Evolutionary conservation across 2,797 vertebrate species (phyloP).

Genomic region (Pseudocheirus occidentalis): DNA sequence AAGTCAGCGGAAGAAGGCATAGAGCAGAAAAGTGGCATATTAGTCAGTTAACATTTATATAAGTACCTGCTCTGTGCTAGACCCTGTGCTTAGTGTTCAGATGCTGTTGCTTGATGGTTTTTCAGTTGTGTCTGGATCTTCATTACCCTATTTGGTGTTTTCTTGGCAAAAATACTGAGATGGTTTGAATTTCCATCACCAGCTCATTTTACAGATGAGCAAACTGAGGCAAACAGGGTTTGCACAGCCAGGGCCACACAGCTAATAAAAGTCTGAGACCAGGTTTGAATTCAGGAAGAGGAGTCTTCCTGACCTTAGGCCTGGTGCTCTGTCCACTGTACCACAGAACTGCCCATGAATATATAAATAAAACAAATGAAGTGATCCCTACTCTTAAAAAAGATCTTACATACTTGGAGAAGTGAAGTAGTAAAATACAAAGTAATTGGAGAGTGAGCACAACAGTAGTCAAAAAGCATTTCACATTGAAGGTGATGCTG

Average conservation of each 20-base stretch:
- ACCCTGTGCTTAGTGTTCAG: not conserved
- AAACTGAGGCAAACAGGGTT: not conserved
- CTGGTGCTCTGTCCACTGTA: not conserved
- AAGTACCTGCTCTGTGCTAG: not conserved
- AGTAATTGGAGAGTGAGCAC: not conserved
- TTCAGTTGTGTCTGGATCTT: not conserved
- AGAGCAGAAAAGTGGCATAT: not conserved
- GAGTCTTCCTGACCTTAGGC: not conserved
- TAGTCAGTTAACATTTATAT: not conserved
- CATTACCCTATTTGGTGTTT: too few relatives aligned
- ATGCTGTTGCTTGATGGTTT: not conserved
- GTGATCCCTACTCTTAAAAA: not conserved
- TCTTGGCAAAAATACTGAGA: not conserved
- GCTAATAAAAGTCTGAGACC: not conserved
- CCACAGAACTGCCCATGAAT: not conserved
- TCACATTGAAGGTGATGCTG: not conserved
- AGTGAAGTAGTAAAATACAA: not conserved
- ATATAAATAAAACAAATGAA: not conserved
- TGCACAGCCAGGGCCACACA: not conserved
- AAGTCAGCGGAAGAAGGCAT: not conserved
- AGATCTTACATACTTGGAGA: not conserved
- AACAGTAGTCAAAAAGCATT: not conserved
- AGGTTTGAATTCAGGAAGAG: not conserved
- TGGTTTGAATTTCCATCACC: not conserved
- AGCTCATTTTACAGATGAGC: not conserved